Conservation (phyloP, 2,888 invertebrate genomes). For the Hartigia nigra region DNA sequence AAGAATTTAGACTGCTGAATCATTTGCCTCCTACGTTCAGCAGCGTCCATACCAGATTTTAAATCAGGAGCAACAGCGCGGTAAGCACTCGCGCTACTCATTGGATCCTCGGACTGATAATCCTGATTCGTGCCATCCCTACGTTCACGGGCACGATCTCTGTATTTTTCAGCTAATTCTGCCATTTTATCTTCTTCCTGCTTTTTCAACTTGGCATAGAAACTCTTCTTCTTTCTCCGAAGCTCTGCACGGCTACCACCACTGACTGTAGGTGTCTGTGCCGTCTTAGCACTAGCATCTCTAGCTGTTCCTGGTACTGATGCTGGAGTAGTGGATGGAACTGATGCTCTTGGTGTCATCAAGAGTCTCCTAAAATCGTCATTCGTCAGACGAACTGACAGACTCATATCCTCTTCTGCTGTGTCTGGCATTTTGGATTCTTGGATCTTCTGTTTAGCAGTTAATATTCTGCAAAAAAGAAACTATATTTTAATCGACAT, state of each 20-base stretch:
- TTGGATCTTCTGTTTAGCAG: neutral
- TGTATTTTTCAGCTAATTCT: slow-evolving; percentile 92
- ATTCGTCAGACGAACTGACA: slow-evolving; percentile 88
- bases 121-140: slow-evolving; percentile 87
- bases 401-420: slow-evolving; percentile 54
- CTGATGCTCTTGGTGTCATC: slow-evolving; percentile 91
- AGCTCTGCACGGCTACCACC: slow-evolving; percentile 75
- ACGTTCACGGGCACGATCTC: slow-evolving; percentile 91
- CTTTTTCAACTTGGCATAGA: slow-evolving; percentile 92
- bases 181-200: slow-evolving; percentile 96
- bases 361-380: slow-evolving; percentile 96
- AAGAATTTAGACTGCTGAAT: slow-evolving; percentile 99
- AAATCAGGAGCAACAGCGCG: slow-evolving; percentile 96
- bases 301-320: slow-evolving; percentile 73
- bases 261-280: slow-evolving; percentile 62
- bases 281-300: slow-evolving; percentile 77
- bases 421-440: slow-evolving; percentile 56
- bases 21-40: slow-evolving; percentile 92
- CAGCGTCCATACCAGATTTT: slow-evolving; percentile 93
- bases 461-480: neutral
- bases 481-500: neutral
- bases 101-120: slow-evolving; percentile 84
- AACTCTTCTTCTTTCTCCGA: slow-evolving; percentile 92
- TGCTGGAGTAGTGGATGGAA: slow-evolving; percentile 69
- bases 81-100: slow-evolving; percentile 87